Percentiles rank a stretch among this genome's conserved stretches.
Evolutionary conservation across 2,888 invertebrate species (phyloP).

Genomic region (Ganaspis brasiliensis): DNA sequence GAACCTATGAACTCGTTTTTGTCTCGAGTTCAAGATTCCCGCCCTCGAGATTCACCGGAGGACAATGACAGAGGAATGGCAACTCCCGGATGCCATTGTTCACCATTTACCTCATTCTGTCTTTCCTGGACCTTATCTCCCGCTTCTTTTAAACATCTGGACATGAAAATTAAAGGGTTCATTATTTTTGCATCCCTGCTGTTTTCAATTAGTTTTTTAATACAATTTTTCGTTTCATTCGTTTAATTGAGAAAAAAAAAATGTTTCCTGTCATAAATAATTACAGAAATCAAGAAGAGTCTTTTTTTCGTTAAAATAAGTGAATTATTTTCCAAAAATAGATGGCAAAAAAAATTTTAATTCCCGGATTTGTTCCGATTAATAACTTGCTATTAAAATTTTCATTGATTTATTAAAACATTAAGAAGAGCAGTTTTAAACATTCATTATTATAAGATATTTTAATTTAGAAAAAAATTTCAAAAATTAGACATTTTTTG

Average conservation of each 20-base stretch:
- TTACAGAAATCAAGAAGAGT: no score
- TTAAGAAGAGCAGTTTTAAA: no score
- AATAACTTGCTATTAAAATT: no score
- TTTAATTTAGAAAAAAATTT: no score
- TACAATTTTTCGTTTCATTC: no score
- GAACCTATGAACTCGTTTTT: slow-evolving; percentile 66
- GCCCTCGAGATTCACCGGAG: slow-evolving; percentile 52
- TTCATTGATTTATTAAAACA: no score
- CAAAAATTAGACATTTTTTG: no score
- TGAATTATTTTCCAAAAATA: no score
- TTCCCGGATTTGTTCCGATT: no score
- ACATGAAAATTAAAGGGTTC: neutral
- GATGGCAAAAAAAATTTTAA: neutral
- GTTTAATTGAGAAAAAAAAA: no score
- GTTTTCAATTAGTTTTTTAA: neutral
- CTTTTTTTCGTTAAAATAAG: no score
- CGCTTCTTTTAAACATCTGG: neutral
- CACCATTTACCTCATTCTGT: slow-evolving; percentile 17
- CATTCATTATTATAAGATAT: no score
- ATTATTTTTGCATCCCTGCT: neutral
- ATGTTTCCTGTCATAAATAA: neutral
- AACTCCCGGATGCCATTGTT: slow-evolving; percentile 39
- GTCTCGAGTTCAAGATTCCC: slow-evolving; percentile 59
- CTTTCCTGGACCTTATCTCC: slow-evolving; percentile 2
- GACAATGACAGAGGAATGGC: slow-evolving; percentile 66